Conservation (phyloP, 1,140 invertebrate genomes). For the Bombus superbus region DNA sequence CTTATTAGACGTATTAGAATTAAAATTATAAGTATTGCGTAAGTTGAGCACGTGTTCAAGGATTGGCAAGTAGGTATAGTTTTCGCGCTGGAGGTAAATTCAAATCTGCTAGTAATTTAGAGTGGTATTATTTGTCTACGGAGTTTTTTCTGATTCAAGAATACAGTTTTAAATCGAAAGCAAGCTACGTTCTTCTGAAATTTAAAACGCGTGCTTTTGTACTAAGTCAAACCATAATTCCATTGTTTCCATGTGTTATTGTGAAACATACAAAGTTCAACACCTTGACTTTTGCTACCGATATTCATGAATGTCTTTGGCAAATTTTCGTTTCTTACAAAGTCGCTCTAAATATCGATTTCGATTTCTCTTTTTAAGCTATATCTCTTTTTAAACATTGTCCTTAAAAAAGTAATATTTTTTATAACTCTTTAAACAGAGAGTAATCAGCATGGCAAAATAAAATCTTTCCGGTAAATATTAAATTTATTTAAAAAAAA, state of each 20-base stretch:
- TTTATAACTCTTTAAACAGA: not conserved
- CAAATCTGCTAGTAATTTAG: too few species aligned
- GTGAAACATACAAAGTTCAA: not conserved
- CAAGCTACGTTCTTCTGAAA: not conserved
- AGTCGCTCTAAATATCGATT: not conserved
- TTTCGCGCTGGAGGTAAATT: too few species aligned
- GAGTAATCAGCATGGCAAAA: too few species aligned
- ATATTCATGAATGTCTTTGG: not conserved
- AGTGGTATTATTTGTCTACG: too few species aligned
- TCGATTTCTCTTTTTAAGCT: not conserved
- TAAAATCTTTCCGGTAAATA: too few species aligned
- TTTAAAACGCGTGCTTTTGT: not conserved
- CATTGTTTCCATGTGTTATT: not conserved
- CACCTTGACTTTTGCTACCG: not conserved
- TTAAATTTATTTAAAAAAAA: too few species aligned
- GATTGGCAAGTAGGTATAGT: too few species aligned
- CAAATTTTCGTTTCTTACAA: not conserved
- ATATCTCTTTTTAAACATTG: not conserved
- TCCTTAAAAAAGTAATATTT: not conserved
- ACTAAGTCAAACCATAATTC: not conserved
- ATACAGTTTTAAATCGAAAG: too few species aligned
- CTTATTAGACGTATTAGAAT: too few species aligned
- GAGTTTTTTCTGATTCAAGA: too few species aligned
- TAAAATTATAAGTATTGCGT: too few species aligned
- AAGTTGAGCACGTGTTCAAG: too few species aligned